Conservation (phyloP, 2,797 vertebrate species). For the Babyrousa celebensis region DNA sequence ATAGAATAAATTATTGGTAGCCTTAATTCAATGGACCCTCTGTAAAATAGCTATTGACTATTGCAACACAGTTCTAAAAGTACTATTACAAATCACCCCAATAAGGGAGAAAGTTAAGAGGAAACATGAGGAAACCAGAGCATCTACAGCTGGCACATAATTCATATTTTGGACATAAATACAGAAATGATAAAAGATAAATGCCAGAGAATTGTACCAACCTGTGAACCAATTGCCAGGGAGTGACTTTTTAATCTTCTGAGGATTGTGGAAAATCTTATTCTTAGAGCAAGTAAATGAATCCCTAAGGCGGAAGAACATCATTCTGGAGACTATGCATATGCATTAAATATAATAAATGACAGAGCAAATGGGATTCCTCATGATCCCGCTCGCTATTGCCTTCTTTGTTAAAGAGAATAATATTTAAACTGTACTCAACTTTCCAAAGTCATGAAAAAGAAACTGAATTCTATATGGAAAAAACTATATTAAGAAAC, state of each 20-base stretch:
- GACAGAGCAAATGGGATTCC: neutral
- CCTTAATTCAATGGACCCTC: neutral
- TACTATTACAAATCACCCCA: neutral
- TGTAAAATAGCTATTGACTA: neutral
- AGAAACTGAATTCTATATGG: conserved; percentile 13
- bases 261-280: neutral
- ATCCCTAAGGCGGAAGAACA: neutral
- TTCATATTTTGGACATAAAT: neutral
- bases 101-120: neutral
- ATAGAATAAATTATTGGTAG: neutral
- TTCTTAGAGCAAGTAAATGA: neutral
- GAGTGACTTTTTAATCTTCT: neutral
- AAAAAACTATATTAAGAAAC: neutral
- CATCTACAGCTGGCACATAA: neutral
- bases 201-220: neutral
- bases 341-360: neutral
- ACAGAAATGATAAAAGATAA: conserved; percentile 3
- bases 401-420: conserved; percentile 11
- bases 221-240: neutral
- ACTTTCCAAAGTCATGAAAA: neutral
- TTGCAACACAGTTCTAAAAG: neutral
- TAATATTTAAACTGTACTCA: neutral
- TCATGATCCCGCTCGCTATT: neutral
- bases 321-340: neutral
- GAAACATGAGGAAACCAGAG: neutral